A percentile compares a stretch with the other conserved stretches of the same genome.
Conservation (phyloP, 1,140 invertebrate species). For the Colletes latitarsis region DNA sequence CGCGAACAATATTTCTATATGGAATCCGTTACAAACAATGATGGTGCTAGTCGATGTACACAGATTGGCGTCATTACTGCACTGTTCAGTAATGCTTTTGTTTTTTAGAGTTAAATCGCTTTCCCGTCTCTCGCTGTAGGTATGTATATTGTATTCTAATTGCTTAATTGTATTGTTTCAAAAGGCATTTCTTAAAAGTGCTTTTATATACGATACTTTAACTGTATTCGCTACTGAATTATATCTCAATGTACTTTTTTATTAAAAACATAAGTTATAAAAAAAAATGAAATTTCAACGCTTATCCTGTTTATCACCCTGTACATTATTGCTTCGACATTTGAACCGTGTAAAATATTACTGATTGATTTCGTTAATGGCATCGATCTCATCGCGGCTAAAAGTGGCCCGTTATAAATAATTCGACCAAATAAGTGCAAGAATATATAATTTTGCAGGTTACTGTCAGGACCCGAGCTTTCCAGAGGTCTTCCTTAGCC, state of each 20-base stretch:
- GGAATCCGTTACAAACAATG: conserved; percentile 17
- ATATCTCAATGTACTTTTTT: no score
- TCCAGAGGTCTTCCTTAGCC: conserved; percentile 42
- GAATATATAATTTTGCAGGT: conserved; percentile 25
- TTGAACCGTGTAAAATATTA: not conserved
- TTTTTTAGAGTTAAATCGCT: conserved; percentile 28
- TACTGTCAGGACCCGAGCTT: conserved; percentile 27
- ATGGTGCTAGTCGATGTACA: conserved; percentile 27
- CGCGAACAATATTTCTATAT: conserved; percentile 29
- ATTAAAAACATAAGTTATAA: not conserved
- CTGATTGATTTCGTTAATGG: not conserved
- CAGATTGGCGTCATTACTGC: conserved; percentile 46
- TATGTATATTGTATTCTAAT: not conserved
- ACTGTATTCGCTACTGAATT: not conserved
- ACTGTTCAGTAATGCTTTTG: not conserved
- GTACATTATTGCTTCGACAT: not conserved
- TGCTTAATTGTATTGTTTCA: not conserved
- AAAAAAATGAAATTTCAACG: not conserved
- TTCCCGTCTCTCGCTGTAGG: not conserved
- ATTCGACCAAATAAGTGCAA: conserved; percentile 6
- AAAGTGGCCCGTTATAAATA: not conserved
- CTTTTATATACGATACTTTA: not conserved
- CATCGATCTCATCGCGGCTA: no score
- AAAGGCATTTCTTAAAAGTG: conserved; percentile 6
- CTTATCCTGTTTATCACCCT: not conserved